Evolutionary conservation across 2,797 vertebrate genomes (phyloP).

Genomic region (Bradypus variegatus): DNA sequence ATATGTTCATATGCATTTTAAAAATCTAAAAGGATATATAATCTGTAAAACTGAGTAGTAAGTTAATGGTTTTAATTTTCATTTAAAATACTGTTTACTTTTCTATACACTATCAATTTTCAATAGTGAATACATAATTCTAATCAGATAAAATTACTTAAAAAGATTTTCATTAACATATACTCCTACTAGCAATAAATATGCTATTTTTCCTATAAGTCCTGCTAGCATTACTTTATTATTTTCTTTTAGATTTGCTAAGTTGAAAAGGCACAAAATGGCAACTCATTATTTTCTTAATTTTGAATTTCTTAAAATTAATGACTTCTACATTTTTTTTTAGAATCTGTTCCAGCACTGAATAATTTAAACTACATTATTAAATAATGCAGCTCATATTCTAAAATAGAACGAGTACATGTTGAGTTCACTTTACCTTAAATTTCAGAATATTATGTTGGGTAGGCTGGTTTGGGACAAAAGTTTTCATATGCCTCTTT

Average conservation of each 20-base stretch:
- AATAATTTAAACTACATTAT: slow-evolving; percentile 54
- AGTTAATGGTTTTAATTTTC: neutral
- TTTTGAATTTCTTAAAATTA: slow-evolving; percentile 59
- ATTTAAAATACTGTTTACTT: slow-evolving; percentile 25
- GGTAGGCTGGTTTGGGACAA: neutral
- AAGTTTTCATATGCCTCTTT: neutral
- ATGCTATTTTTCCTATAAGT: neutral
- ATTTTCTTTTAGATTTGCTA: slow-evolving; percentile 13
- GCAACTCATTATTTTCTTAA: slow-evolving; percentile 53
- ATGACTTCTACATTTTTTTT: slow-evolving; percentile 60
- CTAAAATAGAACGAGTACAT: slow-evolving; percentile 43
- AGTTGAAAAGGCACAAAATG: slow-evolving; percentile 42
- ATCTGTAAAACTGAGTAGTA: neutral
- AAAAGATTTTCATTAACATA: neutral
- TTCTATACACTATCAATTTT: neutral
- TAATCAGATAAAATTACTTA: neutral
- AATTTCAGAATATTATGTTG: slow-evolving; percentile 14
- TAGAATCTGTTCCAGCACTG: slow-evolving; percentile 47
- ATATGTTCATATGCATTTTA: neutral
- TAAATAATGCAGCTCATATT: slow-evolving; percentile 51
- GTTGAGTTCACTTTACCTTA: slow-evolving; percentile 28
- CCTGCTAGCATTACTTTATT: neutral
- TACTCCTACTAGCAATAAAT: neutral
- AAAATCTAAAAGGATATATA: neutral
- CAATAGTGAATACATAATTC: neutral